phyloP scores from a whole-genome alignment of 2,888 invertebrate genomes.

The Zaprionus bogoriensis region DNA sequence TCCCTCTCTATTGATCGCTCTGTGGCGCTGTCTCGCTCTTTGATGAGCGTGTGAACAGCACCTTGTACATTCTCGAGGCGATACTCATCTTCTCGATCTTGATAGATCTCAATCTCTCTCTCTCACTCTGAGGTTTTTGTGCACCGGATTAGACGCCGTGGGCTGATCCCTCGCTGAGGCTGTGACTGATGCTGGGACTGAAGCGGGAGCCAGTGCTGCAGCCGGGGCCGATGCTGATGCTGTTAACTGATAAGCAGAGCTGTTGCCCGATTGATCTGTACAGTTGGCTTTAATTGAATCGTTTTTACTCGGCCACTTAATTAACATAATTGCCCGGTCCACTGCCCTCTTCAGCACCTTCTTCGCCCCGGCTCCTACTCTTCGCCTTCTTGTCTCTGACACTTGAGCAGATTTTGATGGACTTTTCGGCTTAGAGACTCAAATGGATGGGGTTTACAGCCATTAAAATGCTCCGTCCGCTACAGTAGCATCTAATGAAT shows the following conservation, averaged over 20 bases:
- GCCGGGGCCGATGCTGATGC: too few relatives aligned
- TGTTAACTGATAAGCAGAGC: slow-evolving; percentile 35
- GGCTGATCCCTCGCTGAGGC: slow-evolving; percentile 5
- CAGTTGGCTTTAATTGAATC: slow-evolving; percentile 76
- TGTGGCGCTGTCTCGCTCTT: slow-evolving; percentile 26
- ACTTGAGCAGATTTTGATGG: slow-evolving; percentile 50
- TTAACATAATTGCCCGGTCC: slow-evolving; percentile 72
- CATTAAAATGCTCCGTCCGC: neutral
- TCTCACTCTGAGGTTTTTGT: slow-evolving; percentile 8
- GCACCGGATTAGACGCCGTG: slow-evolving; percentile 30
- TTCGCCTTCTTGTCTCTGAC: slow-evolving; percentile 27
- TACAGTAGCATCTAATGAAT: slow-evolving; percentile 62
- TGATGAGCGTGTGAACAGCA: slow-evolving; percentile 77
- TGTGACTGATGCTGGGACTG: neutral
- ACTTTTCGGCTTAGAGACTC: slow-evolving; percentile 24
- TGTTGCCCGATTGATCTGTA: slow-evolving; percentile 60
- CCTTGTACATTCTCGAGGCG: slow-evolving; percentile 51
- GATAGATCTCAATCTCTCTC: slow-evolving; percentile 39
- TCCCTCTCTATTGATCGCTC: slow-evolving; percentile 51
- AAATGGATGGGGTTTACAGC: too few relatives aligned
- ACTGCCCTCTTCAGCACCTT: slow-evolving; percentile 13
- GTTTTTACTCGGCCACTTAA: slow-evolving; percentile 60
- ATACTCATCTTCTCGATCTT: slow-evolving; percentile 65
- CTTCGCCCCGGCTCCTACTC: neutral
- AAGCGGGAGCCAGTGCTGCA: neutral